Conservation (phyloP, 2,113 vertebrate genomes). For the Canis aureus region DNA sequence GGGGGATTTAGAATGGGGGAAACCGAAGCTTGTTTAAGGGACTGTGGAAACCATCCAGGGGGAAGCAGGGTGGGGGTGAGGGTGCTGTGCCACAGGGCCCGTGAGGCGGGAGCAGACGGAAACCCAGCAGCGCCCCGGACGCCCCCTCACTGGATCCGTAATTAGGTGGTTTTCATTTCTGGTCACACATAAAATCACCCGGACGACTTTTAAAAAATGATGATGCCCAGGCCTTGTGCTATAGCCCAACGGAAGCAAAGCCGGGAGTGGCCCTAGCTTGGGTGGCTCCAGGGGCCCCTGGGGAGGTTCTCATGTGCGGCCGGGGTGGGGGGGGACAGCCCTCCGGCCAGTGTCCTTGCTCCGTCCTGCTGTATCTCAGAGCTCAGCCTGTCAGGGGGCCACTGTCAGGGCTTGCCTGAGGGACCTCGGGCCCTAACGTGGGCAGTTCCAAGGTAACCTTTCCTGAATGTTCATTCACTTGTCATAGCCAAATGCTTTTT, state of each 20-base stretch:
- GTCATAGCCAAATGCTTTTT: not conserved
- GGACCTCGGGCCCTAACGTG: not conserved
- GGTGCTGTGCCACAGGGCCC: no score
- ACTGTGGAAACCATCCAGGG: slow-evolving; percentile 16
- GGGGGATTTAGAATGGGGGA: slow-evolving; percentile 11
- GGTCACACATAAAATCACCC: not conserved
- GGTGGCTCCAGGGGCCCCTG: not conserved
- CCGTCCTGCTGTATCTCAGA: not conserved
- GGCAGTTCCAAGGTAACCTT: not conserved
- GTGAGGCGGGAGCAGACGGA: not conserved
- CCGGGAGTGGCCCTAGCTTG: not conserved
- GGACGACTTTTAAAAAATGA: not conserved
- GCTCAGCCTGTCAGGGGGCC: not conserved
- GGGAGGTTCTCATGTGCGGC: not conserved
- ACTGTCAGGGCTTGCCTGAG: not conserved
- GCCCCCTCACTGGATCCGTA: not conserved
- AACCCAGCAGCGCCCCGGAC: not conserved
- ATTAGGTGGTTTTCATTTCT: not conserved
- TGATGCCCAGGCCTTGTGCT: not conserved
- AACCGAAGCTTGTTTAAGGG: not conserved
- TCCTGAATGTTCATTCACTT: not conserved
- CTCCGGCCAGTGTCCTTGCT: not conserved
- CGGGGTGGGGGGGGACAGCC: not conserved
- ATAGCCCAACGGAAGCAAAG: not conserved
- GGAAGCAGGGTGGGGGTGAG: not conserved